Evolutionary conservation across 2,888 invertebrate species (phyloP), one percentile per base, ranked within the genome.

Genomic region (Drosophila prostipennis): DNA sequence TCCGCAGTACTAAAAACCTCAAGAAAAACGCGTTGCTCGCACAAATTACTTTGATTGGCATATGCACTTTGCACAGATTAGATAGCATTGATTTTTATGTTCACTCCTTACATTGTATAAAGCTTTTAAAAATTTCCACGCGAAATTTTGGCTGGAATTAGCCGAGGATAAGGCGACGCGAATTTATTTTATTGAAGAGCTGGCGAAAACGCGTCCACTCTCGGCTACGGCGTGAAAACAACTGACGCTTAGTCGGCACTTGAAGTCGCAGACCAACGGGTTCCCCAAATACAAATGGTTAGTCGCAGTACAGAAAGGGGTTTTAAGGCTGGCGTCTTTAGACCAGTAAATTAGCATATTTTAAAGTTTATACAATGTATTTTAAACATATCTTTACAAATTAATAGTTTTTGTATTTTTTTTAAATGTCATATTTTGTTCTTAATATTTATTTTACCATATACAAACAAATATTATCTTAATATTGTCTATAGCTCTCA

Each of bases 151-250:
- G 19, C 2, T 19, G 19, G 19, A 3, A 8, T 29, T 32, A 13
- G 13, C 32, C 29, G 55, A 37, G 42, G 56, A 55, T 42, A 67
- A 23, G 19, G 51, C 64, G 58, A 52, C 67, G 74, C 73, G 60
- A 61, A 73, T 3, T 26, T 8, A 57, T 52, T 59, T 42, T 59
- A 53, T 36, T 26, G 14, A 59, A 42, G 57, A 61, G 57, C 57
- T 57, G 67, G 56, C 49, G 54, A 61, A 49, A 77, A 40, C 60
- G 67, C 78, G 86, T 78, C 86, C 80, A 80, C 80, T 61, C 86
- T 80, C 75, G 51, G 48, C 80, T 56, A 64, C 83, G 80, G 68
- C 70, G 65, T 80, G 75, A 78, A 83, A 80, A 68, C 86, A 75
- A 86, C 86, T 85, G 80, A 74, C 77, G 79, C 61, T 40, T 32